Evolutionary conservation across 2,113 vertebrate genomes (phyloP).

Genomic region (Megalops atlanticus): DNA sequence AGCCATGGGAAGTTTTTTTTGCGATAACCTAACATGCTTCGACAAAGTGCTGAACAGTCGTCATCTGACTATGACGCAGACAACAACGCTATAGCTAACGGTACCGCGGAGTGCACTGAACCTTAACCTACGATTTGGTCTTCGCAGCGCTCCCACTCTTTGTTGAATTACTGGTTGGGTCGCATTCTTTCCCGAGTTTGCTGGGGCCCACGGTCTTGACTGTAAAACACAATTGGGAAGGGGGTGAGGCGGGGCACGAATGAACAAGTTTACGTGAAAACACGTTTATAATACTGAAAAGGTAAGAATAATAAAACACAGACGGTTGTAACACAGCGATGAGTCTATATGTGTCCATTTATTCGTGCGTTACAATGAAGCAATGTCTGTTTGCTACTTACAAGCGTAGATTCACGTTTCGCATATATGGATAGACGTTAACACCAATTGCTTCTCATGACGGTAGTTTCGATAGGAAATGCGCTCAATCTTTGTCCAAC

Average conservation of each 20-base stretch:
- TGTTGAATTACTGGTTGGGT: background rate
- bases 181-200: background rate
- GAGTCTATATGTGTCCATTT: too few species aligned
- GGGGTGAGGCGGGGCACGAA: background rate
- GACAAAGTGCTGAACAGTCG: background rate
- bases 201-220: background rate
- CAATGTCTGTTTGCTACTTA: too few species aligned
- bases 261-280: background rate
- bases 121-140: background rate
- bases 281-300: too few species aligned
- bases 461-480: too few species aligned
- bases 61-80: background rate
- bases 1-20: background rate
- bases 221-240: background rate
- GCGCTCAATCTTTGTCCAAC: background rate
- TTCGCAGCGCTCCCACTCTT: background rate
- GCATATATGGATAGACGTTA: too few species aligned
- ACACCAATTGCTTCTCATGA: too few species aligned
- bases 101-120: background rate
- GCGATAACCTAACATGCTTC: too few species aligned
- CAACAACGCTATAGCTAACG: constrained; percentile 18
- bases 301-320: too few species aligned
- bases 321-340: too few species aligned
- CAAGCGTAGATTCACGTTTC: too few species aligned
- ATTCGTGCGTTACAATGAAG: too few species aligned